Base-by-base conservation (phyloP, 1,140 invertebrate genomes). In the Drosophila carrolli region DNA sequence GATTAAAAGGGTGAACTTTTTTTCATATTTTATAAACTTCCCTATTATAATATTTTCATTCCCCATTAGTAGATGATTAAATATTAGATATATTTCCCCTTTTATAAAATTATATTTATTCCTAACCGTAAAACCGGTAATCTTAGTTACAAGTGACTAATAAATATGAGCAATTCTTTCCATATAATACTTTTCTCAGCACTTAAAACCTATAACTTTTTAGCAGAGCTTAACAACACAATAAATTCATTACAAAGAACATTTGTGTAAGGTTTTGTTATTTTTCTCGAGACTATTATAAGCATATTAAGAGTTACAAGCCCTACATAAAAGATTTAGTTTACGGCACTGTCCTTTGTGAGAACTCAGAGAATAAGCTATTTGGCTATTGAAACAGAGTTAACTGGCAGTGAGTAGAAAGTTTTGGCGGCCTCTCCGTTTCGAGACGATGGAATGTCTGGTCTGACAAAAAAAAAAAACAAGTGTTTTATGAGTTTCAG, bases 391-490 rank as follows among this genome's bases (percentile, higher is more conserved):
- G 8, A 47, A 41, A 66, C 27, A 40, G 35, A 32, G 9, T 32
- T 14, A 51, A 51, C 8, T 51, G 19, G 16, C 44, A 23, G 8
- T 60, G 32, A 5, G 5, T 67, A 66, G 63, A 67, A 67, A 67
- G 63, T 66, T 37, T 32, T 10, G 32, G 32, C 11, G 9, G 14
- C n/a, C 11, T 9, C 23, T 6, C 11, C 32, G 14, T 8, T 4
- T 4, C 14, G 40, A 11, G 3, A 19, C 14, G 37, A 43, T 50
- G 44, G 47, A 57, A 41, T 40, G 51, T 41, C 35, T 35, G 8
- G 14, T 32, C 7, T 32, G 29, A 8, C 11, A n/a, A 23, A n/a
- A n/a, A n/a, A n/a, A n/a, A n/a, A n/a, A n/a, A n/a, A 8, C 11
- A n/a, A 23, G 41, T 35, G 32, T 10, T 44, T 1, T 5, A 29